Evolutionary conservation across 2,797 vertebrate species (phyloP), one percentile per base, ranked within the genome.

Genomic region (Poeciliopsis presidionis): DNA sequence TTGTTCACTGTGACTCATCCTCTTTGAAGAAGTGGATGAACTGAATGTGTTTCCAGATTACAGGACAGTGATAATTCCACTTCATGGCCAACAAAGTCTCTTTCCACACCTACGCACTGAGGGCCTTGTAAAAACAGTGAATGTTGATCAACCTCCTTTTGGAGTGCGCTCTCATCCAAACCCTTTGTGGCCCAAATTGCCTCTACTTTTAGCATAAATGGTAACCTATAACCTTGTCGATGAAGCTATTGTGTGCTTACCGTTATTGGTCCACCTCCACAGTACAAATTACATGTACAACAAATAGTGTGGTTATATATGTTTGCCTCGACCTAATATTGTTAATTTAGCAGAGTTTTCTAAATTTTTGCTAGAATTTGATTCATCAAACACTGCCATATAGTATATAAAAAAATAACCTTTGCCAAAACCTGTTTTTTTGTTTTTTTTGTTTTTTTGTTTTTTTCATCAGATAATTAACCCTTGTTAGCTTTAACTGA

Each of bases 151-250:
- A 75, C 41, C 71, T 69, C 75, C 81, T 22, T 78, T 74, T 69
- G 41, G 67, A 73, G 69, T 16, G 70, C 25, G 67, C 78, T 86
- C 81, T 89, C 63, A 88, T 75, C 72, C 55, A 22, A 75, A 36
- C 67, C 22, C 78, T 79, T 70, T 22, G 16, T 75, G 87, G 36
- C 75, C 72, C 81, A 43, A 6, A 69, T 55, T 65, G 49, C 25
- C 22, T 81, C 78, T 51, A 81, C 75, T 85, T 87, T 87, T 87
- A 87, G 79, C 71, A 30, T 2, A 73, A 88, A 80, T 86, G 79
- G 63, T 71, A 72, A 82, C 88, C 80, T 84, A 47, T 71, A 69
- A 81, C 78, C 77, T 69, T 9, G 2, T 75, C 41, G 18, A 2
- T 67, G 33, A 41, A n/a, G 78, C 49, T 61, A 39, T 72, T 77